Evolutionary conservation across 2,888 invertebrate genomes (phyloP).

Genomic region (Nycteola revayana): DNA sequence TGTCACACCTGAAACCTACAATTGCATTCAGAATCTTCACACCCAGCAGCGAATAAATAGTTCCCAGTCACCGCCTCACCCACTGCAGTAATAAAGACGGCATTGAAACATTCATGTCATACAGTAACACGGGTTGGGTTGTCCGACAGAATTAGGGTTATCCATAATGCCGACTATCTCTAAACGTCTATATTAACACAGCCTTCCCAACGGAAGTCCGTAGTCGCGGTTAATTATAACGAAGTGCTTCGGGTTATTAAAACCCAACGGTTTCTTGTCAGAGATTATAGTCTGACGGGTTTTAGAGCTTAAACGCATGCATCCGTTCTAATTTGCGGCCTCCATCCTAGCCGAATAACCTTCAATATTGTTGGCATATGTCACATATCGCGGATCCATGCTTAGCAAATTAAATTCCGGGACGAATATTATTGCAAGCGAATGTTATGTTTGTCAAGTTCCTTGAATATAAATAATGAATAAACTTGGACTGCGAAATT

Average conservation of each 20-base stretch:
- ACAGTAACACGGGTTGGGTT: conserved; percentile 22
- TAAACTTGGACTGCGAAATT: too few relatives aligned
- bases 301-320: conserved; percentile 1
- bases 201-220: conserved; percentile 25
- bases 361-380: too few relatives aligned
- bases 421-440: too few relatives aligned
- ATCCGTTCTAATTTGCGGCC: too few relatives aligned
- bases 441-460: too few relatives aligned
- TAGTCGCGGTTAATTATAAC: conserved; percentile 27
- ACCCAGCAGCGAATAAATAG: neutral
- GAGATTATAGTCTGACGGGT: conserved; percentile 9
- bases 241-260: conserved; percentile 17
- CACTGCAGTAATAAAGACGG: neutral
- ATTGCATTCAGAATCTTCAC: too few relatives aligned
- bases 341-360: too few relatives aligned
- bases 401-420: too few relatives aligned
- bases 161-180: conserved; percentile 19
- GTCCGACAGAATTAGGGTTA: conserved; percentile 25
- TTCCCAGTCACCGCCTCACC: too few relatives aligned
- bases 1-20: too few relatives aligned
- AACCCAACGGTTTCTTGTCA: conserved; percentile 15
- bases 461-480: too few relatives aligned
- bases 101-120: conserved; percentile 3
- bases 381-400: too few relatives aligned
- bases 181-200: conserved; percentile 24